phyloP scores from a whole-genome alignment of 2,888 invertebrate species.

The Prostheceraeus crozeri region DNA sequence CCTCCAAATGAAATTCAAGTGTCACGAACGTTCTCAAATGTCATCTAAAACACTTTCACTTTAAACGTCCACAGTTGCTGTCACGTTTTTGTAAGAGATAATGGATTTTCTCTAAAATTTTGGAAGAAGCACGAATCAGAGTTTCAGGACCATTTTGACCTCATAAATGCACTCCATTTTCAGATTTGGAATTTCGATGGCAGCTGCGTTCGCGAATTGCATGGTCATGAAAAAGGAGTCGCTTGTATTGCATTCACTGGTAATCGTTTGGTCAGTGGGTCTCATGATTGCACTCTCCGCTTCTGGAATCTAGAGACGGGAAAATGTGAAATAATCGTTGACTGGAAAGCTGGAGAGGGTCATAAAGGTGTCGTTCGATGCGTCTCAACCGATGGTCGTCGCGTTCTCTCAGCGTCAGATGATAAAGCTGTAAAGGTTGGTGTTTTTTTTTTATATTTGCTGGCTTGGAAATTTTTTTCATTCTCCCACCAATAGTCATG shows the following conservation, averaged over 20 bases:
- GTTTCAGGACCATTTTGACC: no score
- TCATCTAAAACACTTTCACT: no score
- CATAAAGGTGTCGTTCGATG: slow-evolving; percentile 60
- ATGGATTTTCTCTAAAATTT: no score
- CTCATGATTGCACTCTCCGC: slow-evolving; percentile 59
- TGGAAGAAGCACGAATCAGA: no score
- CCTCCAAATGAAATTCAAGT: no score
- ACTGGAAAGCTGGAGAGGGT: slow-evolving; percentile 61
- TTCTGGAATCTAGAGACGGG: slow-evolving; percentile 59
- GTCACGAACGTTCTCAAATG: no score
- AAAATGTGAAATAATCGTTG: slow-evolving; percentile 58
- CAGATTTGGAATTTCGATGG: slow-evolving; percentile 59
- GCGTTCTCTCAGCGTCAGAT: slow-evolving; percentile 60
- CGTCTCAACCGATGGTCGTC: slow-evolving; percentile 59
- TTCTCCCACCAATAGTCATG: no score
- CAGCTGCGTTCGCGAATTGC: slow-evolving; percentile 56
- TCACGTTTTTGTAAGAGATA: no score
- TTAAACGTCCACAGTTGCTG: no score
- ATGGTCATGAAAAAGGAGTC: slow-evolving; percentile 59
- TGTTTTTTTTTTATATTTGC: slow-evolving; percentile 32
- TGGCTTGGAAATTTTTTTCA: no score
- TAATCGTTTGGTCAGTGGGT: slow-evolving; percentile 59
- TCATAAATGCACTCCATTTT: no score
- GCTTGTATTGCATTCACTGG: slow-evolving; percentile 60
- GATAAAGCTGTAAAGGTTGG: slow-evolving; percentile 61